Evolutionary conservation across 2,888 invertebrate genomes (phyloP).

Genomic region (Acanthococcus lagerstroemiae): DNA sequence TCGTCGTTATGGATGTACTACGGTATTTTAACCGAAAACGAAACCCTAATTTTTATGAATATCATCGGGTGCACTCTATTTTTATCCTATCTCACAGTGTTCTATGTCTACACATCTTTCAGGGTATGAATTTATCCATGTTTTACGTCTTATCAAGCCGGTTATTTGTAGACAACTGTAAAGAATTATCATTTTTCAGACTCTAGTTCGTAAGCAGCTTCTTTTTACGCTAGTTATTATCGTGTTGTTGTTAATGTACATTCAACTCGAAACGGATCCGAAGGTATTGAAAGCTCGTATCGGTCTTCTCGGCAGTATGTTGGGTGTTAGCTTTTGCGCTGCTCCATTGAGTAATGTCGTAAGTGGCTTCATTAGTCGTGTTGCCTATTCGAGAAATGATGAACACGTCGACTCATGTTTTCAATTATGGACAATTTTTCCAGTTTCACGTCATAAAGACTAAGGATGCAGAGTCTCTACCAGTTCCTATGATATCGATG

Average conservation of each 20-base stretch:
- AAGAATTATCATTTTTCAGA: conserved; percentile 40
- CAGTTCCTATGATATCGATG: conserved; percentile 74
- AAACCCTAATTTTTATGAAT: conserved; percentile 64
- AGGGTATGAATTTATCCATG: conserved; percentile 47
- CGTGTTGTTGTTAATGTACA: conserved; percentile 49
- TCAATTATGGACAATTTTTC: conserved; percentile 34
- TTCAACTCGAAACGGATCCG: conserved; percentile 47
- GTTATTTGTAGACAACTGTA: neutral
- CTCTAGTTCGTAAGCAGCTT: conserved; percentile 53
- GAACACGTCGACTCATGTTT: neutral
- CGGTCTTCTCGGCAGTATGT: conserved; percentile 59
- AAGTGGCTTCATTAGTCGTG: too few relatives aligned
- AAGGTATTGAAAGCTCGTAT: conserved; percentile 49
- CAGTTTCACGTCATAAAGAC: conserved; percentile 64
- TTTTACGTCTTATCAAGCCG: neutral
- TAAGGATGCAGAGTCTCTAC: conserved; percentile 73
- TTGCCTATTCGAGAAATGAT: too few relatives aligned
- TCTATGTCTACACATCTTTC: conserved; percentile 61
- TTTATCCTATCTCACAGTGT: conserved; percentile 57
- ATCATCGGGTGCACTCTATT: conserved; percentile 61
- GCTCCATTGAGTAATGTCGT: conserved; percentile 69
- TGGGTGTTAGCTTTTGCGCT: conserved; percentile 70
- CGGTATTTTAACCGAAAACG: conserved; percentile 61
- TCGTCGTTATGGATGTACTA: conserved; percentile 71
- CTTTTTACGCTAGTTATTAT: conserved; percentile 48